Conservation (phyloP, 2,888 invertebrate species). For the Dascillus cervinus region DNA sequence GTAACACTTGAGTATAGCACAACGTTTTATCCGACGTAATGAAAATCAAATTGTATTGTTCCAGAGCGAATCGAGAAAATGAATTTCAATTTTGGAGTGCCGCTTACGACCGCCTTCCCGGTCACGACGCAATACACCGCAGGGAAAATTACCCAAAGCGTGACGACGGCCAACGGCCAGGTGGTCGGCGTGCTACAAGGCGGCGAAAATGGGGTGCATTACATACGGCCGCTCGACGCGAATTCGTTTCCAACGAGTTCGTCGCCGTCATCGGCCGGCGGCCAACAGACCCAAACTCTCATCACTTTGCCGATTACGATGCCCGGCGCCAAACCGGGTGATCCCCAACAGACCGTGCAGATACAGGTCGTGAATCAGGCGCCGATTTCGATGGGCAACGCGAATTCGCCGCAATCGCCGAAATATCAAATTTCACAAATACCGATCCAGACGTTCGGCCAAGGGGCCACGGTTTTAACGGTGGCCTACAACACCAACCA, state of each 20-base stretch:
- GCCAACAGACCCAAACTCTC: conserved; percentile 52
- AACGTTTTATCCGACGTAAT: too few relatives aligned
- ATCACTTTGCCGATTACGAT: conserved; percentile 73
- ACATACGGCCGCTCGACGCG: conserved; percentile 57
- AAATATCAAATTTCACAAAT: conserved; percentile 70
- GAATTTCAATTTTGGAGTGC: conserved; percentile 66
- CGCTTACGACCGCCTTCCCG: conserved; percentile 50
- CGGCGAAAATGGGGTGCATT: conserved; percentile 68
- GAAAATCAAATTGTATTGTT: too few relatives aligned
- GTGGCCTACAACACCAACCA: conserved; percentile 61
- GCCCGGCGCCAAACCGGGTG: conserved; percentile 66
- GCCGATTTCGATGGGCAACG: conserved; percentile 30
- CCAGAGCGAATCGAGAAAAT: too few relatives aligned
- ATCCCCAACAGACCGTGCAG: conserved; percentile 71
- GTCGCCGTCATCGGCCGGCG: conserved; percentile 28
- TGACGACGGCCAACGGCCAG: conserved; percentile 57
- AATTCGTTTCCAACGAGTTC: conserved; percentile 42
- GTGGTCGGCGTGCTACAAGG: conserved; percentile 63
- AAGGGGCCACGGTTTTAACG: conserved; percentile 64
- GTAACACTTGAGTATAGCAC: too few relatives aligned
- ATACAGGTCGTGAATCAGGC: conserved; percentile 51
- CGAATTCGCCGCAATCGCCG: conserved; percentile 49
- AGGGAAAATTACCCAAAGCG: conserved; percentile 62
- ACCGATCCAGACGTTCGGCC: conserved; percentile 67
- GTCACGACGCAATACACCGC: conserved; percentile 56